Base-by-base conservation (phyloP, 2,797 vertebrate genomes). In the Sciurus vulgaris region DNA sequence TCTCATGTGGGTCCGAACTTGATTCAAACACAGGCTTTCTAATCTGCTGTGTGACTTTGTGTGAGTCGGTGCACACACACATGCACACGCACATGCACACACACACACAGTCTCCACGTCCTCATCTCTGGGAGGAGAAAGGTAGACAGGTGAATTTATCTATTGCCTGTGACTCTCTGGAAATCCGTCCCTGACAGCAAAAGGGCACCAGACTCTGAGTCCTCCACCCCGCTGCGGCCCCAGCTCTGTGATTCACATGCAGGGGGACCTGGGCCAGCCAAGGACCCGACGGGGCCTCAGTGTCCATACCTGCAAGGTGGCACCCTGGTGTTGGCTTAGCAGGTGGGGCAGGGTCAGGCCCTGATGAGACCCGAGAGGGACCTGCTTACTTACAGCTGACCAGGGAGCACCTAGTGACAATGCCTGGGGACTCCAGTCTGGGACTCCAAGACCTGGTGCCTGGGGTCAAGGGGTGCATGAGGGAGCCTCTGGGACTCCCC, bases 401-500 rank as follows among this genome's bases (percentile, higher is more conserved):
- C 54, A 4, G 2, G 72, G 85, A 82, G 38, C 33, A 61, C 73
- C 88, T 28, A 69, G 26, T 11, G 35, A 51, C 0, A 1, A 51
- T 20, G 65, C 65, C 28, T 11, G 11, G 41, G 17, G 44, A 56
- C 85, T 26, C 7, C 7, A 74, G 5, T 2, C 86, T 17, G 7
- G 86, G 73, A 73, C 35, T 33, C 38, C 44, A 38, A 88, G 82
- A 33, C 49, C 49, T 67, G n/a, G 44, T 30, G 96, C 91, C 73
- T 28, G 3, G 78, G 95, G 91, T 86, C 56, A 33, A 26, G 47
- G 74, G 73, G 70, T 79, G 26, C 84, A 83, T 38, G 7, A 5
- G 30, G 20, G 51, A 77, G 44, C 77, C 91, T 89, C 81, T 51
- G 44, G 79, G 61, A 63, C 59, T 92, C 92, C 78, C 88, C 83